Evolutionary conservation across 2,888 invertebrate genomes (phyloP), one percentile per base, ranked within the genome.

Genomic region (Heterodera filipjevi): DNA sequence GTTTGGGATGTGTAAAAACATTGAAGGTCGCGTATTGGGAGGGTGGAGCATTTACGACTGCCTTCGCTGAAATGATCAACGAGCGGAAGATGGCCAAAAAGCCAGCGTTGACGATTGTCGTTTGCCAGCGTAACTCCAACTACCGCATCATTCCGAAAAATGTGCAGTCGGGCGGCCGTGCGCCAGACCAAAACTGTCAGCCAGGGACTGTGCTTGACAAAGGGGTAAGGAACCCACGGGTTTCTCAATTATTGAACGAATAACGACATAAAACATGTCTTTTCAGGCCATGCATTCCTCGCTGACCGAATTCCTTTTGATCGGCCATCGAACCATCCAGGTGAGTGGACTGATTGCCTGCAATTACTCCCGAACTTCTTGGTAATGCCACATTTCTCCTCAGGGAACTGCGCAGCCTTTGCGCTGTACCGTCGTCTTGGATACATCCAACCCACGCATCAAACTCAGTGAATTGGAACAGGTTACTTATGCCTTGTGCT

Each of bases 331-430:
- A n/a, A 80, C 84, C 19, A 70, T 84, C n/a, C 78, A 81, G 77
- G 83, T 84, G 39, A 44, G 39, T 64, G 0, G n/a, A 30, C 30
- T n/a, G 35, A n/a, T 33, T 68, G 27, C 8, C 22, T 6, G 6
- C 30, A 16, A 16, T 12, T 32, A 19, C 16, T 68, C 22, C 6
- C 10, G 30, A 59, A 2, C 5, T 2, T 2, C 10, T 66, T 16
- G n/a, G n/a, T n/a, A n/a, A n/a, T n/a, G n/a, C n/a, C n/a, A 35
- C 32, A 44, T 66, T 32, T 22, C n/a, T 81, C 68, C 64, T 44
- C 64, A 84, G 84, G 84, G 85, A 22, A 85, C 85, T 22, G 84
- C 83, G 27, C 79, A 82, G 19, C 84, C 84, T 1, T 78, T 81
- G 8, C 76, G 81, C 33, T 82, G 82, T 70, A 82, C 81, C 2